These are phyloP conservation scores for Takifugu flavidus DNA, from an alignment of 2,113 vertebrate species.

Conservation along the genomic window DNA sequence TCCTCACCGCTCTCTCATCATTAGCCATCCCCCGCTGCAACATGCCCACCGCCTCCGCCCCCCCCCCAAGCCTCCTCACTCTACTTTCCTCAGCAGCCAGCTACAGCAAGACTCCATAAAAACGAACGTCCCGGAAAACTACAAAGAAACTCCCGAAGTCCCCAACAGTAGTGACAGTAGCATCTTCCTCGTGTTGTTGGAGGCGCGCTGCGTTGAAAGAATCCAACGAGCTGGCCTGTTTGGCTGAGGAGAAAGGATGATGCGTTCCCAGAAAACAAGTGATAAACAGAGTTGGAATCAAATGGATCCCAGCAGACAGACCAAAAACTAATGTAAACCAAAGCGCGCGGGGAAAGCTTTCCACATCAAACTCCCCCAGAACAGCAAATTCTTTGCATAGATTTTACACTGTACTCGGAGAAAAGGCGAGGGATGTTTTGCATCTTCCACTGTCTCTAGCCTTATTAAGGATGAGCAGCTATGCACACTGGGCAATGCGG, in stretches of 20 bases:
- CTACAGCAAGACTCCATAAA: slow-evolving; percentile 12
- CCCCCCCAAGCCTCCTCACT: slow-evolving; percentile 30
- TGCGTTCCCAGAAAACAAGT: slow-evolving; percentile 55
- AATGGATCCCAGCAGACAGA: slow-evolving; percentile 48
- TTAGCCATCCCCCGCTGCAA: slow-evolving; percentile 59
- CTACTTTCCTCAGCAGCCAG: slow-evolving; percentile 38
- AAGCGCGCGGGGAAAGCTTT: slow-evolving; percentile 31
- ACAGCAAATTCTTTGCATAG: slow-evolving; percentile 28
- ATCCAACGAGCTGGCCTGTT: slow-evolving; percentile 59
- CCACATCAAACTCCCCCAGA: slow-evolving; percentile 29
- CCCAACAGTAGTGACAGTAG: slow-evolving; percentile 50
- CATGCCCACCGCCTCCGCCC: slow-evolving; percentile 10
- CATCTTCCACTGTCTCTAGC: slow-evolving; percentile 61
- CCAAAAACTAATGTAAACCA: slow-evolving; percentile 55
- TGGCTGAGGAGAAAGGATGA: slow-evolving; percentile 52
- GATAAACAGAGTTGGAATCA: slow-evolving; percentile 55
- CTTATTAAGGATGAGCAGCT: slow-evolving; percentile 64
- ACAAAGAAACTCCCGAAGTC: slow-evolving; percentile 51
- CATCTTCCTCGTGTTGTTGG: slow-evolving; percentile 54
- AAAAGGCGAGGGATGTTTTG: slow-evolving; percentile 24
- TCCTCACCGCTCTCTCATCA: slow-evolving; percentile 61
- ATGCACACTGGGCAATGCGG: slow-evolving; percentile 48
- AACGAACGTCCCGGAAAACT: slow-evolving; percentile 37
- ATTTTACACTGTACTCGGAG: slow-evolving; percentile 33
- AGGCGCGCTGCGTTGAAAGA: slow-evolving; percentile 45